Evolutionary conservation across 2,797 vertebrate genomes (phyloP).

Genomic region (Sparus aurata): DNA sequence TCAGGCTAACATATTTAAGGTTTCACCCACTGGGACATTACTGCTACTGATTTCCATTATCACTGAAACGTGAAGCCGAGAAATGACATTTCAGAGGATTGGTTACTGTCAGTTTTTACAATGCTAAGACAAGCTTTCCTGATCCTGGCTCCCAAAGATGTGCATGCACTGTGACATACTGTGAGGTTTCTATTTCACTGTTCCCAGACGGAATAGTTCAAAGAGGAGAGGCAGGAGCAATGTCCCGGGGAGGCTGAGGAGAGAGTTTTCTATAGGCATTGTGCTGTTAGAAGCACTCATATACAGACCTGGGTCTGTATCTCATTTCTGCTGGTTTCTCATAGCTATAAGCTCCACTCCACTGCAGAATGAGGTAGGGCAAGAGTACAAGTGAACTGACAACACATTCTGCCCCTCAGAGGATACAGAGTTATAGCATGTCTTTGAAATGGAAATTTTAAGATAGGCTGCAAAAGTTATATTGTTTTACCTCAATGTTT

Average conservation of each 20-base stretch:
- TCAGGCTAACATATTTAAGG: slow-evolving; percentile 69
- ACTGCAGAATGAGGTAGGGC: slow-evolving; percentile 53
- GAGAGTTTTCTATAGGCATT: slow-evolving; percentile 63
- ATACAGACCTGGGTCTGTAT: slow-evolving; percentile 61
- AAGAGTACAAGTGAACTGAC: slow-evolving; percentile 47
- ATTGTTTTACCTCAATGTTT: neutral
- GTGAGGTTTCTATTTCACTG: slow-evolving; percentile 54
- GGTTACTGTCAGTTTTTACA: slow-evolving; percentile 71
- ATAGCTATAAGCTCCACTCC: slow-evolving; percentile 49
- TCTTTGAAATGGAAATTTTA: slow-evolving; percentile 30
- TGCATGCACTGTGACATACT: slow-evolving; percentile 28
- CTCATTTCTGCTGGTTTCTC: slow-evolving; percentile 67
- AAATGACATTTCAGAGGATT: slow-evolving; percentile 70
- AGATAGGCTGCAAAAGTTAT: neutral
- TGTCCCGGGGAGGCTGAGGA: slow-evolving; percentile 50
- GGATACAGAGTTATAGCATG: slow-evolving; percentile 1
- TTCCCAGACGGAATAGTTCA: slow-evolving; percentile 53
- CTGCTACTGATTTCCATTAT: slow-evolving; percentile 74
- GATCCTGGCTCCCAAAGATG: slow-evolving; percentile 25
- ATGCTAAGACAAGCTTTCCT: slow-evolving; percentile 39
- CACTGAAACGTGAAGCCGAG: slow-evolving; percentile 75
- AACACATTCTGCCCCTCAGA: slow-evolving; percentile 31
- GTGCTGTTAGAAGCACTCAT: slow-evolving; percentile 68
- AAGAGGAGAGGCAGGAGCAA: slow-evolving; percentile 34
- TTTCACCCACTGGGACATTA: slow-evolving; percentile 67